Base-by-base conservation (phyloP, 2,797 vertebrate genomes). In the Amphiprion clarkii region DNA sequence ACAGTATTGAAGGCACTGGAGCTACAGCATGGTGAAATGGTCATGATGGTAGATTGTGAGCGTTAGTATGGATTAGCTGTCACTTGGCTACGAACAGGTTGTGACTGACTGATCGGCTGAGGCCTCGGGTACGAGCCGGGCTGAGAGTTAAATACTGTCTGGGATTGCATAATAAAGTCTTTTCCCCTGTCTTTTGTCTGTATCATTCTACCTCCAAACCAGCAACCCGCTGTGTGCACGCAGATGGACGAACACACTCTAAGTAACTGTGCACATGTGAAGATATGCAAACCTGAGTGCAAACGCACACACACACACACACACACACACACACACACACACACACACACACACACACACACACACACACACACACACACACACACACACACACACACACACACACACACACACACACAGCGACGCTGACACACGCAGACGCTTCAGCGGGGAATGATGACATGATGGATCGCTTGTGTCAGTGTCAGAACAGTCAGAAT, bases 401-500 rank as follows among this genome's bases (percentile, higher is more conserved):
- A 75, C 48, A 78, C 55, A 23, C 23, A 23, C 1, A 23, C 36
- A 57, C 27, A 67, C 52, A 59, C 57, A 56, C 49, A 63, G 31
- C 44, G 42, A 61, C 67, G 58, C 5, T 51, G 25, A 71, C 25
- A 71, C 25, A 71, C 57, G 53, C 25, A 94, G 90, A 91, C 54
- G 84, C 93, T 93, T 91, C 89, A 87, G 89, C 84, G 73, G 46
- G 66, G 76, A 87, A 92, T 87, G 96, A 95, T 95, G 96, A 96
- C 96, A 95, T 94, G 96, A 96, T 94, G 95, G 95, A 96, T 96
- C 92, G 94, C 93, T 89, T 72, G 67, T 95, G 96, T 96, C 96
- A 95, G 90, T 95, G 94, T 96, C 94, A 92, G 92, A 92, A 89
- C 89, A 90, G 92, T 94, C 95, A 94, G 92, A 95, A 93, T 95